A percentile compares a stretch with the other conserved stretches of the same genome.
These are phyloP conservation scores for Heliocidaris tuberculata DNA, from an alignment of 35 echinoderm and acorn worm genomes.

Conservation along the genomic window DNA sequence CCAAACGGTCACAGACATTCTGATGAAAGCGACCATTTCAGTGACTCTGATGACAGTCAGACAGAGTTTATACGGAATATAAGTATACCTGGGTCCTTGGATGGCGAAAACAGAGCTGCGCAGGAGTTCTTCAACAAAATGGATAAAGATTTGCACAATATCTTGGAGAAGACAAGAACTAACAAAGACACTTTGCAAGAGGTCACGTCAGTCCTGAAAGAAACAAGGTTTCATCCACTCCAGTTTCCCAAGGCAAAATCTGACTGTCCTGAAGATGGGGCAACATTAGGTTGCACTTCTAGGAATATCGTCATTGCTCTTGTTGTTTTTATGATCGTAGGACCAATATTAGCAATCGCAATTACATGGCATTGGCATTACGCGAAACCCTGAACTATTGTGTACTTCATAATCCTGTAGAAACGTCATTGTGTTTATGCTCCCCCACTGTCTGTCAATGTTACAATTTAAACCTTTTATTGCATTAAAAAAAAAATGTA, in stretches of 20 bases:
- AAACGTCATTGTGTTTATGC: not conserved
- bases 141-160: conserved; percentile 75
- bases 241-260: conserved; percentile 7
- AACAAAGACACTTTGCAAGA: conserved; percentile 70
- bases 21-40: not conserved
- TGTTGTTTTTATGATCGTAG: conserved; percentile 49
- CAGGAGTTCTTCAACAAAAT: conserved; percentile 68
- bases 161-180: conserved; percentile 62
- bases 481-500: too few species aligned
- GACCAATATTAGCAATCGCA: conserved; percentile 3
- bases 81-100: conserved; percentile 71
- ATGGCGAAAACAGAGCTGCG: conserved; percentile 45
- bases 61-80: conserved; percentile 56
- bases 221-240: conserved; percentile 61
- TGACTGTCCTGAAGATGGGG: conserved; percentile 37
- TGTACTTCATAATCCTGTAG: not conserved
- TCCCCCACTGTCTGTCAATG: too few species aligned
- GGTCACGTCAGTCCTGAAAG: conserved; percentile 63
- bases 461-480: too few species aligned
- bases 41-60: conserved; percentile 53
- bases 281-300: conserved; percentile 58
- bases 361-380: too few species aligned
- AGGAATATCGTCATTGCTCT: conserved; percentile 40
- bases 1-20: conserved; percentile 42
- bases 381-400: too few species aligned